phyloP scores from a whole-genome alignment of 2,113 vertebrate genomes.

The Oxygymnocypris stewartii region DNA sequence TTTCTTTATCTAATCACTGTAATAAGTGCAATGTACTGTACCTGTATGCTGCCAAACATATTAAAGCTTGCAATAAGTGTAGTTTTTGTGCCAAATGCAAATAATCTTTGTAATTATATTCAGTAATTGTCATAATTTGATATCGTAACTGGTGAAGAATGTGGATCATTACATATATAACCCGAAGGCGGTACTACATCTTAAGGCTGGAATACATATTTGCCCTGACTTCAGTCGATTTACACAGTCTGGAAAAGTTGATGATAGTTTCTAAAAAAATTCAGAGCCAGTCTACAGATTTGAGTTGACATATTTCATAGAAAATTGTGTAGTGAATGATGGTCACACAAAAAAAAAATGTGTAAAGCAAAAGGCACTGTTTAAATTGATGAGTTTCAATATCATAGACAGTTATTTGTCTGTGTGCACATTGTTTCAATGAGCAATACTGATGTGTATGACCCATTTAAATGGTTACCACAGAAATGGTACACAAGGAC shows the following conservation, averaged over 20 bases:
- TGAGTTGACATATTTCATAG: no score
- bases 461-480: slow-evolving; percentile 26
- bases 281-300: no score
- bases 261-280: no score
- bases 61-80: not conserved
- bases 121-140: not conserved
- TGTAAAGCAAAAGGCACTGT: not conserved
- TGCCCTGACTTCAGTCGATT: no score
- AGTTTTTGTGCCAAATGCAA: not conserved
- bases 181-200: no score
- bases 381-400: not conserved
- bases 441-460: not conserved
- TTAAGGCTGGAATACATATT: no score
- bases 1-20: not conserved
- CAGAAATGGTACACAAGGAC: slow-evolving; percentile 17
- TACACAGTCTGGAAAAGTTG: no score
- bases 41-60: not conserved
- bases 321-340: no score
- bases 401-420: not conserved
- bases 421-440: not conserved
- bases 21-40: not conserved
- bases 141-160: not conserved
- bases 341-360: not conserved
- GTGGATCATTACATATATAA: not conserved
- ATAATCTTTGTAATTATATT: not conserved